Conservation (phyloP, 1,140 invertebrate genomes). For the Zaprionus inermis region DNA sequence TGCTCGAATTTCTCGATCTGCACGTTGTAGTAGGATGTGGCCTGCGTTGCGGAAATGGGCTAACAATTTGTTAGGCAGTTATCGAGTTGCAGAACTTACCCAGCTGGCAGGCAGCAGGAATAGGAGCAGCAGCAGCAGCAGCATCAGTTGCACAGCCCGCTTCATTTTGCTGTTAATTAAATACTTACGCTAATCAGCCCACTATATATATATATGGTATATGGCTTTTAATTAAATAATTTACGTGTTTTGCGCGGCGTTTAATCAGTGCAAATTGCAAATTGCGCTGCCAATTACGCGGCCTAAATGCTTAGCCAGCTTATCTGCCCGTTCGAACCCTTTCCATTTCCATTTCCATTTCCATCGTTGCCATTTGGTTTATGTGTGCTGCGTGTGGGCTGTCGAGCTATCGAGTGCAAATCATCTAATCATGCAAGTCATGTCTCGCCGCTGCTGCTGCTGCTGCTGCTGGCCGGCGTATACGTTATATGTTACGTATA, state of each 20-base stretch:
- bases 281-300: constrained; percentile 1
- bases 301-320: constrained; percentile 20
- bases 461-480: constrained; percentile 11
- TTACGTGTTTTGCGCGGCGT: too few species aligned
- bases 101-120: constrained; percentile 1
- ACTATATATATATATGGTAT: constrained; percentile 13
- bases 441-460: constrained; percentile 4
- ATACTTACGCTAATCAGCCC: background rate
- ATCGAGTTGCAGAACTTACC: background rate
- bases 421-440: constrained; percentile 33
- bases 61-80: background rate
- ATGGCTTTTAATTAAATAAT: constrained; percentile 13
- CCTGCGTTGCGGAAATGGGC: background rate
- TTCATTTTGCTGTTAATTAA: constrained; percentile 10
- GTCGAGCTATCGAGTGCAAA: constrained; percentile 7
- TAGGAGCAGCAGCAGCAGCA: background rate
- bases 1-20: constrained; percentile 4
- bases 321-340: background rate
- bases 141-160: too few species aligned
- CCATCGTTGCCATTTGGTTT: background rate
- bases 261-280: constrained; percentile 36
- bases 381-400: constrained; percentile 3
- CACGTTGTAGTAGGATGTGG: background rate
- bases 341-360: background rate
- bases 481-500: constrained; percentile 48